A percentile compares a stretch with the other conserved stretches of the same genome.
phyloP scores from a whole-genome alignment of 2,888 invertebrate species.

The Bombylius major region DNA sequence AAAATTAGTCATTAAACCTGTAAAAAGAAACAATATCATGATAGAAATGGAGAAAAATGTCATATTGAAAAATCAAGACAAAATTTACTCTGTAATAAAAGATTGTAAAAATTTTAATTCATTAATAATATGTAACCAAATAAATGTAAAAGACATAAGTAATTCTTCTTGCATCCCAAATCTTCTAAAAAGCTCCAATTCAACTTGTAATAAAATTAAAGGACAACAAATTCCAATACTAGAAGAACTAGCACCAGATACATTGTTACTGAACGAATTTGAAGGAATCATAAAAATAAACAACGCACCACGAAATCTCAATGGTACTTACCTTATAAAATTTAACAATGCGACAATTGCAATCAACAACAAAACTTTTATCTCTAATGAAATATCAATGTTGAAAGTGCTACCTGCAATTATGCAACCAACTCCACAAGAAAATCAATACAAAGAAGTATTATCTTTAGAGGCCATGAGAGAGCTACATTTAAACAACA shows the following conservation, averaged over 20 bases:
- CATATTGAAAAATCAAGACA: slow-evolving; percentile 11
- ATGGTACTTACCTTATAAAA: slow-evolving; percentile 4
- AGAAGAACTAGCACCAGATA: slow-evolving; percentile 11
- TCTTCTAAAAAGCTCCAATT: slow-evolving; percentile 10
- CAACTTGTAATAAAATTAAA: slow-evolving; percentile 10
- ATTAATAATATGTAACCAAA: slow-evolving; percentile 8
- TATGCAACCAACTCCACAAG: slow-evolving; percentile 7
- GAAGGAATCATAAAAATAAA: background rate
- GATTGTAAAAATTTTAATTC: slow-evolving; percentile 11
- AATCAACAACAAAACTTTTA: slow-evolving; percentile 6
- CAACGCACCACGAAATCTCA: background rate
- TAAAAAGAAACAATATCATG: slow-evolving; percentile 7
- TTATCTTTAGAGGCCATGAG: slow-evolving; percentile 10
- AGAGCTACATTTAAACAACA: slow-evolving; percentile 9
- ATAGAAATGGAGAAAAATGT: slow-evolving; percentile 8
- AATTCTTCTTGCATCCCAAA: slow-evolving; percentile 12
- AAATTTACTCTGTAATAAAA: slow-evolving; percentile 8
- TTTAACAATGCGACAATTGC: slow-evolving; percentile 7
- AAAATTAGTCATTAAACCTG: slow-evolving; percentile 8
- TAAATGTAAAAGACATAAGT: slow-evolving; percentile 9
- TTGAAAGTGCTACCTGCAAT: slow-evolving; percentile 12
- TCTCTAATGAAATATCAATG: slow-evolving; percentile 4
- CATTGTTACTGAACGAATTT: slow-evolving; percentile 12
- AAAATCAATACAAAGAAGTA: slow-evolving; percentile 8
- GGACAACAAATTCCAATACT: slow-evolving; percentile 8